Evolutionary conservation across 1,140 invertebrate genomes (phyloP).

Genomic region (Trichomalopsis sarcophagae): DNA sequence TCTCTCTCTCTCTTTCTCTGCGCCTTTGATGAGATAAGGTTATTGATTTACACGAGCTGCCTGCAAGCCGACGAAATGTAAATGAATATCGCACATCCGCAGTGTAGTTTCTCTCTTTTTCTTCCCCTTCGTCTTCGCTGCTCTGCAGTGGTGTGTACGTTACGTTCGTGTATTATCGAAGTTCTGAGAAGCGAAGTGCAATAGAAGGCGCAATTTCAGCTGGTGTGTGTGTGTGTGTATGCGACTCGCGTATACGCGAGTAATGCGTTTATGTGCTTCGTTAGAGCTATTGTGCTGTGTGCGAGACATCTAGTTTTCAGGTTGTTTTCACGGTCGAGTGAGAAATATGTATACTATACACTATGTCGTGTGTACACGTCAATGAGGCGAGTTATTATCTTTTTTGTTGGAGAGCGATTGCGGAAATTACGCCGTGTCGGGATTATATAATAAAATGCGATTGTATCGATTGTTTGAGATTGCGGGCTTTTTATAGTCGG

Average conservation of each 20-base stretch:
- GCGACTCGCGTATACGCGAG: neutral
- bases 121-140: neutral
- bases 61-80: neutral
- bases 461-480: no score
- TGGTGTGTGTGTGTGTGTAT: neutral
- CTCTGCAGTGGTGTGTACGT: neutral
- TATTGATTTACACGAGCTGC: conserved; percentile 28
- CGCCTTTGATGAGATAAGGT: conserved; percentile 37
- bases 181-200: conserved; percentile 7
- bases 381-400: neutral
- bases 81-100: conserved; percentile 26
- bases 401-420: neutral
- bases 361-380: neutral
- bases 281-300: neutral
- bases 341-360: neutral
- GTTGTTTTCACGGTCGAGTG: neutral
- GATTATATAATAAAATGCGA: no score
- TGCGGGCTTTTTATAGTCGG: no score
- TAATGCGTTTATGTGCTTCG: neutral
- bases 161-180: conserved; percentile 6
- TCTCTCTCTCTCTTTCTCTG: neutral
- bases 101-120: neutral
- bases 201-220: neutral
- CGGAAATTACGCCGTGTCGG: no score
- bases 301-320: neutral